Base-by-base conservation (phyloP, 1,140 invertebrate species). In the Mesaphorura yosii region DNA sequence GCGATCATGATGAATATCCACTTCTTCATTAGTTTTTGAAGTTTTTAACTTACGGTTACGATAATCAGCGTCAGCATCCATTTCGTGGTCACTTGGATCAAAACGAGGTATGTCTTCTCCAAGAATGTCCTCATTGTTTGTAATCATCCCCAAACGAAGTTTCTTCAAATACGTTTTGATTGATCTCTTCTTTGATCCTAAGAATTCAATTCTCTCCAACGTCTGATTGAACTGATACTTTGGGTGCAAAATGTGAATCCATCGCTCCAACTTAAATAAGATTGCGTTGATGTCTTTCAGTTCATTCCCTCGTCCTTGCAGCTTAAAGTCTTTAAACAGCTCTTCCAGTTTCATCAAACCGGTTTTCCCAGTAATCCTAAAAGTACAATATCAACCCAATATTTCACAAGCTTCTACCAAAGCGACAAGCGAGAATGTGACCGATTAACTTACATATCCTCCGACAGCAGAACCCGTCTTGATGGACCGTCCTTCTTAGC, bases 191-290 rank as follows among this genome's bases (percentile, higher is more conserved):
- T 86, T 87, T 20, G 73, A 73, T 1, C 89, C 89, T 1, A 94
- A 72, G 41, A 76, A 76, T 66, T 92, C 89, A 46, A 88, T 76
- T 69, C 81, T 81, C 48, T 81, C 80, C 1, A 93, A 70, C 55
- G 83, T 83, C 68, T 92, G 86, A 65, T 86, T 82, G 73, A 93
- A 93, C 19, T 81, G 75, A 62, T 83, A 83, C 65, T 84, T 89
- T 1, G 91, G 89, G 74, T 83, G 93, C 39, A 95, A 66, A 53
- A 90, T 74, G 67, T 94, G 88, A 2, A 81, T 81, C 92, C 92
- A 96, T 64, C 94, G 89, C 64, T 95, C 87, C 47, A 94, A 65
- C 60, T 79, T 82, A 37, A 82, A 80, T 71, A 96, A 76, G 0
- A 94, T 70, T 42, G 78, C 66, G 65, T 87, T 77, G 15, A 96